Conservation (phyloP, 2,113 vertebrate species). For the Perccottus glenii region DNA sequence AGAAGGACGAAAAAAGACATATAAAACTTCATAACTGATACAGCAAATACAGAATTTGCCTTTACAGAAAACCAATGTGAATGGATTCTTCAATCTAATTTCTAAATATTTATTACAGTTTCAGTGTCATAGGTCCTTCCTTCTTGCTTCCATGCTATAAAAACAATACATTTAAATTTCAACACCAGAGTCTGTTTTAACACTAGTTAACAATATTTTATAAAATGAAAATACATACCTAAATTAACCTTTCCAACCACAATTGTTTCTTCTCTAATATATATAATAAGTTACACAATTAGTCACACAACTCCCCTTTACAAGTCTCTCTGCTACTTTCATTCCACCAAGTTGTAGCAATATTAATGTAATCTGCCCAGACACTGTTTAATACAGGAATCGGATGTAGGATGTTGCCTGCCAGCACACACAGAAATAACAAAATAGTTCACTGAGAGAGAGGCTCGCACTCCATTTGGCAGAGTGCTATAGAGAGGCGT, state of each 20-base stretch:
- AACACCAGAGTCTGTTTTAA: conserved; percentile 9
- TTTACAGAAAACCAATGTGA: background rate
- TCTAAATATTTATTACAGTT: background rate
- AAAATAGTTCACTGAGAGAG: conserved; percentile 24
- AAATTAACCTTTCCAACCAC: conserved; percentile 13
- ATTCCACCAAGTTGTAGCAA: conserved; percentile 18
- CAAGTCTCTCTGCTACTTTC: conserved; percentile 1
- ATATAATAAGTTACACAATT: conserved; percentile 2
- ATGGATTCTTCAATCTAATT: background rate
- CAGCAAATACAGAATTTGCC: background rate
- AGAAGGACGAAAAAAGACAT: background rate
- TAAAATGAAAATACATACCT: conserved; percentile 7
- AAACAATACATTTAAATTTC: conserved; percentile 4
- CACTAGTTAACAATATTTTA: conserved; percentile 9
- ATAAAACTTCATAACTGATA: background rate
- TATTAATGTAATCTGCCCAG: conserved; percentile 18
- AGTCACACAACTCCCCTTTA: conserved; percentile 6
- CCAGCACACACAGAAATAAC: conserved; percentile 27
- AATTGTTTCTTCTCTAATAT: background rate
- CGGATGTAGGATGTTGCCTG: conserved; percentile 29
- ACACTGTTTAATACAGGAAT: conserved; percentile 32
- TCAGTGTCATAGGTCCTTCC: background rate
- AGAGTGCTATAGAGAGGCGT: conserved; percentile 28
- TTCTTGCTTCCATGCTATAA: background rate
- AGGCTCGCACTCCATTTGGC: conserved; percentile 28